Conservation (phyloP, 2,797 vertebrate species). For the Onychomys leucogaster region DNA sequence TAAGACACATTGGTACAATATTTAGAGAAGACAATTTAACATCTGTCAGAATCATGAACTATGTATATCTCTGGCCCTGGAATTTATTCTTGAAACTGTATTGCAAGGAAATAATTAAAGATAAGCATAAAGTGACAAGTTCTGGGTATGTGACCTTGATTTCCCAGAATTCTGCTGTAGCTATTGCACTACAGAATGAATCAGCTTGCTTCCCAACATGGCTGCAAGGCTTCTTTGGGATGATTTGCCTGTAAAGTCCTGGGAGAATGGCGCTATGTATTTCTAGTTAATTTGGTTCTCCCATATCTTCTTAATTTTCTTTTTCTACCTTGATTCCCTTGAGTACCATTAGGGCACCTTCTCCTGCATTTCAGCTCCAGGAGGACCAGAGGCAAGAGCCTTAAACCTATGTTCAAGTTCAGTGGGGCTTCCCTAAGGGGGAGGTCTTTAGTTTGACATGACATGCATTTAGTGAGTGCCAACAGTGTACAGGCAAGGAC, state of each 20-base stretch:
- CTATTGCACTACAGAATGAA: background rate
- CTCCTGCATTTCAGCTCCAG: background rate
- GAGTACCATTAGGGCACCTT: background rate
- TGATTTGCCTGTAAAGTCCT: background rate
- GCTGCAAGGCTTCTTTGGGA: background rate
- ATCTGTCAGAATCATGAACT: background rate
- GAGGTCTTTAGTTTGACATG: background rate
- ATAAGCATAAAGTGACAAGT: background rate
- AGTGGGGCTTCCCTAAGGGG: background rate
- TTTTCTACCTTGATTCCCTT: background rate
- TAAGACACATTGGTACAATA: background rate
- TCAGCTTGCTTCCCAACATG: background rate
- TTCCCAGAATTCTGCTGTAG: background rate
- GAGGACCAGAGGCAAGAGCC: background rate
- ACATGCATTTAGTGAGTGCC: background rate
- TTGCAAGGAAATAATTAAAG: conserved; percentile 35
- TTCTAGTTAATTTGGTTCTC: background rate
- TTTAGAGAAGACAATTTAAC: conserved; percentile 27
- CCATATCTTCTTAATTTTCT: background rate
- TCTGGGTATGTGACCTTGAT: background rate
- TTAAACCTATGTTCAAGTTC: background rate
- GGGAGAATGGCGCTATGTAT: background rate
- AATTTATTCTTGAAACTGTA: conserved; percentile 25
- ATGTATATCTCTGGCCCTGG: background rate
- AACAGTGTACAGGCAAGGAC: background rate